Conservation (phyloP, 2,888 invertebrate genomes). For the Drosophila nigricruria region DNA sequence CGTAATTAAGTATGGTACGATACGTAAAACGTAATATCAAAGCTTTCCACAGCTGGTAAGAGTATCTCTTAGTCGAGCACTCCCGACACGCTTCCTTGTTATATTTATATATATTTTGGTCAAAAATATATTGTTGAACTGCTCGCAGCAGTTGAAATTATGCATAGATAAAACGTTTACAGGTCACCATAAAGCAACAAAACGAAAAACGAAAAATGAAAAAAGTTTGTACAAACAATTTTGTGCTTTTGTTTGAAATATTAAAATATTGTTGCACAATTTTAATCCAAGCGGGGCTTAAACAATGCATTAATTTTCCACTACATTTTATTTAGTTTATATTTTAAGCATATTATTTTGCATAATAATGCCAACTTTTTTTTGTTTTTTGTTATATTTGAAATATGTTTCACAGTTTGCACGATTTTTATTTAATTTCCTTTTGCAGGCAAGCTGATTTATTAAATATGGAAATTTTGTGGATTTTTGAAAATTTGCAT, state of each 20-base stretch:
- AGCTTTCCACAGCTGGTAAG: background rate
- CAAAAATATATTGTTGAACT: slow-evolving; percentile 6
- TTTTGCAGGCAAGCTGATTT: slow-evolving; percentile 27
- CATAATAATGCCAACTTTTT: slow-evolving; percentile 17
- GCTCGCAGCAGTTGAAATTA: slow-evolving; percentile 54
- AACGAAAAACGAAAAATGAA: background rate
- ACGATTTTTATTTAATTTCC: slow-evolving; percentile 12
- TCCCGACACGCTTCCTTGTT: background rate
- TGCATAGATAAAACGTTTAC: slow-evolving; percentile 57
- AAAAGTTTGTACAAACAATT: slow-evolving; percentile 30
- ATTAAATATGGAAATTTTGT: slow-evolving; percentile 14
- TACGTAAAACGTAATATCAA: too few species aligned
- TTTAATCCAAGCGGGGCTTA: slow-evolving; percentile 54
- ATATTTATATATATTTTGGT: background rate
- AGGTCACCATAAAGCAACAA: slow-evolving; percentile 22
- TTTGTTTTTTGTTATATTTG: background rate
- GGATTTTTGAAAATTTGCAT: background rate
- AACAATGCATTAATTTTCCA: slow-evolving; percentile 18
- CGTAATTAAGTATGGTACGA: too few species aligned
- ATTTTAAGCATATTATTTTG: slow-evolving; percentile 25
- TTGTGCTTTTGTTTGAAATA: slow-evolving; percentile 29
- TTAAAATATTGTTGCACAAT: slow-evolving; percentile 33
- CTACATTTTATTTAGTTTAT: slow-evolving; percentile 22
- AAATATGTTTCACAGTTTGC: background rate
- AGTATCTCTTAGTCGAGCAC: background rate